Base-by-base conservation (phyloP, 1,140 invertebrate genomes). In the Pogonognathellus flavescens region DNA sequence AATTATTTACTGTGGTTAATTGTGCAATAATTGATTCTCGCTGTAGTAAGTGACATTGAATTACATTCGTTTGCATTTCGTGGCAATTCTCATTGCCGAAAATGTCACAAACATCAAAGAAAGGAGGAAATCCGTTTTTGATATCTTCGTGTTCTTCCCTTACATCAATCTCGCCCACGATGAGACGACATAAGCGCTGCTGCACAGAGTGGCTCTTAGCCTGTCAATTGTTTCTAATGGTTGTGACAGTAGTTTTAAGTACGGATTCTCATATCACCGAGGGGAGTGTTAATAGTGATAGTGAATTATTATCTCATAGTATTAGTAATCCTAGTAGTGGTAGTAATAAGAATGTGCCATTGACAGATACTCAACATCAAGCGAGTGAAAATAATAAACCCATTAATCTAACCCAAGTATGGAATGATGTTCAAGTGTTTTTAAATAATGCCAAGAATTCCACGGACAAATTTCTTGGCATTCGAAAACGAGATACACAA, bases 221-320 rank as follows among this genome's bases (percentile, higher is more conserved):
- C 5, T 25, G 25, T 76, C 70, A 76, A n/a, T 50, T 76, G n/a
- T 41, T 76, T 76, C 41, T 76, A 11, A 41, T 76, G 41, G n/a
- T 76, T 25, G 31, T 76, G 70, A 76, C 70, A 76, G 70, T 76
- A 49, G 70, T 76, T 76, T 76, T 76, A n/a, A 76, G 70, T 31
- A 31, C 66, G 14, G 66, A 76, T 41, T n/a, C 70, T n/a, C 62
- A 66, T 5, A 14, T 20, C 25, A 18, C 9, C 14, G 31, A 41
- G 53, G 53, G n/a, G 53, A 16, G 20, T 22, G 70, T 76, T 22
- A 76, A 11, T 76, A 76, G 70, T 76, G 70, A 76, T 76, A 76
- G 70, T 76, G 70, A 76, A 49, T 7, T 76, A 41, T 49, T 49
- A n/a, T 76, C 70, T 76, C 70, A 76, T 76, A 76, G 70, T 76